Evolutionary conservation across 2,797 vertebrate genomes (phyloP).

Genomic region (Morelia viridis): DNA sequence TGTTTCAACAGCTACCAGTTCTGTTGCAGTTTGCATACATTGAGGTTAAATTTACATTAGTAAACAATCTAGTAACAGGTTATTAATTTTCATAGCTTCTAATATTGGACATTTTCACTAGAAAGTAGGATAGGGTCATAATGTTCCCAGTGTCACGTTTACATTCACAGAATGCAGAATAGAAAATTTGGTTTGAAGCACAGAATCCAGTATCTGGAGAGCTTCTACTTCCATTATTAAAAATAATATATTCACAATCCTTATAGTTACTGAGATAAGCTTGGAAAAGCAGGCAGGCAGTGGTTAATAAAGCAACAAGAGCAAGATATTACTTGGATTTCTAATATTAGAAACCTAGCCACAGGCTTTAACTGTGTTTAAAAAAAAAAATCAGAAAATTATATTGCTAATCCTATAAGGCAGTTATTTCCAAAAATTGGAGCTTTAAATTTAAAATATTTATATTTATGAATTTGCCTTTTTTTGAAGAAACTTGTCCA

Average conservation of each 20-base stretch:
- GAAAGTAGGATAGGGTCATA: not conserved
- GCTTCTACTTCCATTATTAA: not conserved
- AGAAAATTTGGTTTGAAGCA: not conserved
- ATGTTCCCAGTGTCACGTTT: not conserved
- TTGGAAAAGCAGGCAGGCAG: not conserved
- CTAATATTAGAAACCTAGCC: not conserved
- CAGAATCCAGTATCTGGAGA: not conserved
- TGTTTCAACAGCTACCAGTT: not conserved
- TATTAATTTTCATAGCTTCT: slow-evolving; percentile 1
- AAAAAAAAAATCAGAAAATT: not conserved
- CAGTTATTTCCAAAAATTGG: not conserved
- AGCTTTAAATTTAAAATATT: not conserved
- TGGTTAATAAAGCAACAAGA: not conserved
- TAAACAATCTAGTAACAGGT: not conserved
- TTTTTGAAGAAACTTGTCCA: not conserved
- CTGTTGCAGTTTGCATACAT: not conserved
- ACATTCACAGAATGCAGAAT: not conserved
- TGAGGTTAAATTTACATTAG: not conserved
- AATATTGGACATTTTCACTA: slow-evolving; percentile 1
- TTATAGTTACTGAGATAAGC: not conserved
- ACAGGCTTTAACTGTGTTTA: not conserved
- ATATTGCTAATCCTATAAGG: not conserved
- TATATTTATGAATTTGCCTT: not conserved
- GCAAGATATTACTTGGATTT: not conserved
- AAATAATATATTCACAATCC: not conserved